Evolutionary conservation across 35 echinoderm and acorn worm genomes (phyloP).

Genomic region (Antedon bifida): DNA sequence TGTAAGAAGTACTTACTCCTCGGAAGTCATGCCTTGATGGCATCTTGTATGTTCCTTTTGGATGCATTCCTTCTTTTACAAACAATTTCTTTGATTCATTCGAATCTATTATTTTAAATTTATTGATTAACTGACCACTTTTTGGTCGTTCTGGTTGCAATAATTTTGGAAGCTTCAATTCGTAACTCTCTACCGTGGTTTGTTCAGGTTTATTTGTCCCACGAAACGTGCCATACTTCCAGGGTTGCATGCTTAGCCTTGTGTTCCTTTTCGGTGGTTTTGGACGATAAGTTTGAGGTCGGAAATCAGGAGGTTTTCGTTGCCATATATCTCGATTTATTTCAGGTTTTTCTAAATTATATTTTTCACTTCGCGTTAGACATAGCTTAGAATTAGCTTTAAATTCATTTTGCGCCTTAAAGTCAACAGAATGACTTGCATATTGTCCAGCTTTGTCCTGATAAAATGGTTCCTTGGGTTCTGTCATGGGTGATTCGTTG

Average conservation of each 20-base stretch:
- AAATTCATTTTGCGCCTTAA: conserved; percentile 28
- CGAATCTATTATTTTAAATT: conserved; percentile 44
- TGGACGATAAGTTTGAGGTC: conserved; percentile 60
- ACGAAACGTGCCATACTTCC: conserved; percentile 50
- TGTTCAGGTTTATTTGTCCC: not conserved
- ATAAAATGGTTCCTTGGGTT: too few species aligned
- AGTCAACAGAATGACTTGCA: conserved; percentile 5
- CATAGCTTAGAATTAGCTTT: conserved; percentile 40
- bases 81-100: conserved; percentile 23
- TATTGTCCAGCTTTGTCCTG: not conserved
- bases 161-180: conserved; percentile 43
- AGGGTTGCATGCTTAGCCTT: conserved; percentile 69
- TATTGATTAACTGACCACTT: conserved; percentile 33
- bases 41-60: conserved; percentile 40
- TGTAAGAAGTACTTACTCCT: conserved; percentile 35
- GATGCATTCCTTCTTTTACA: conserved; percentile 49
- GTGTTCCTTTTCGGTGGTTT: conserved; percentile 83
- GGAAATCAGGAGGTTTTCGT: conserved; percentile 60
- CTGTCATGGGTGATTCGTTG: too few species aligned
- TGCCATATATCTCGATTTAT: conserved; percentile 46
- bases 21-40: conserved; percentile 72
- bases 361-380: conserved; percentile 36
- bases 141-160: conserved; percentile 41
- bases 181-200: not conserved
- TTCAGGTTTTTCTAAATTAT: conserved; percentile 13